These are phyloP conservation scores for Aramus guarauna DNA, from an alignment of 2,113 vertebrate genomes.

Conservation along the genomic window DNA sequence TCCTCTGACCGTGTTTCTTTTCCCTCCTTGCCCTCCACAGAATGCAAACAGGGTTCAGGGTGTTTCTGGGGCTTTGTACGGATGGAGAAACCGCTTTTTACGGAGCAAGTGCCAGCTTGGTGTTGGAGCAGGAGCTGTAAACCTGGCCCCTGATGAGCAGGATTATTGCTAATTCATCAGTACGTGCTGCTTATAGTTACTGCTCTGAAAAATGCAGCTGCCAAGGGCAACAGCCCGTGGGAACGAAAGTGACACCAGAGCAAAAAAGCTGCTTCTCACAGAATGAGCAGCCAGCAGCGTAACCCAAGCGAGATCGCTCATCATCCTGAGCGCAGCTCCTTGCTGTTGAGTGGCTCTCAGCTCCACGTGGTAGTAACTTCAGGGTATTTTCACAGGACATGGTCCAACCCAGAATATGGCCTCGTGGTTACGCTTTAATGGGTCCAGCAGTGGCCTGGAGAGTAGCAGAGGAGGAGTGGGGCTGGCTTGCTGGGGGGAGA, in stretches of 20 bases:
- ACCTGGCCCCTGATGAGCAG: too few species aligned
- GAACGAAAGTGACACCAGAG: accelerated
- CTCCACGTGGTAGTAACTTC: accelerated
- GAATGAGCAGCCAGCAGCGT: accelerated
- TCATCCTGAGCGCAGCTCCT: background rate
- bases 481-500: background rate
- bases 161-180: background rate
- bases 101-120: accelerated
- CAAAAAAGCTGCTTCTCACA: background rate
- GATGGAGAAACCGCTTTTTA: background rate
- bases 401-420: background rate
- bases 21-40: accelerated
- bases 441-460: background rate
- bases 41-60: background rate
- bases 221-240: background rate
- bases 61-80: background rate
- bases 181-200: accelerated
- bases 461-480: background rate
- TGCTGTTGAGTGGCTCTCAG: background rate
- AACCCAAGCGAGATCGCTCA: background rate
- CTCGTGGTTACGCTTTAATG: background rate
- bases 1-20: background rate
- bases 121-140: background rate
- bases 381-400: background rate
- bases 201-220: background rate